Conservation (phyloP, 2,888 invertebrate species). For the Eupsilia transversa region DNA sequence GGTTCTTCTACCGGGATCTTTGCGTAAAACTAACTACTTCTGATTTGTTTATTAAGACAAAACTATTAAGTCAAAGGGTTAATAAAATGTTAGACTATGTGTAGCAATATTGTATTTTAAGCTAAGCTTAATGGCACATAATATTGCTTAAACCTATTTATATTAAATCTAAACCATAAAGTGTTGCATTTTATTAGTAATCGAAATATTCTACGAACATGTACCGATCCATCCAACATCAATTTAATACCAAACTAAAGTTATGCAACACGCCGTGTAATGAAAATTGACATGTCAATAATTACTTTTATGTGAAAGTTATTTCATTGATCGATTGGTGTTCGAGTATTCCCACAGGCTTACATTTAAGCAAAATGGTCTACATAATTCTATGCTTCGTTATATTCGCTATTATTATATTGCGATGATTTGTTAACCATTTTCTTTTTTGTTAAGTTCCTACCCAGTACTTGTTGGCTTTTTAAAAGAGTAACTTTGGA, state of each 20-base stretch:
- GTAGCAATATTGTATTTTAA: no score
- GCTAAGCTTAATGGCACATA: no score
- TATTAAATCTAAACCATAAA: no score
- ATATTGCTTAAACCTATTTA: no score
- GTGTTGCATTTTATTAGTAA: neutral
- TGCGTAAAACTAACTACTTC: no score
- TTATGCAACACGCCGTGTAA: constrained; percentile 49
- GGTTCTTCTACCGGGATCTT: no score
- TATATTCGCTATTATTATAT: neutral
- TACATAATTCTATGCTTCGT: neutral
- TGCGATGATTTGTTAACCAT: neutral
- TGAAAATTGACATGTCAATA: constrained; percentile 52
- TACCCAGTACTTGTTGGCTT: neutral
- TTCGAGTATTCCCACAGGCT: constrained; percentile 10
- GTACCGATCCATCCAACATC: constrained; percentile 22
- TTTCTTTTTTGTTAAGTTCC: neutral
- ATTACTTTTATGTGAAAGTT: constrained; percentile 50
- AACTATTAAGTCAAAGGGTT: no score
- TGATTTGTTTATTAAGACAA: no score
- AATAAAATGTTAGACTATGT: no score
- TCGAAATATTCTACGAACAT: neutral
- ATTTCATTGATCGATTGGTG: constrained; percentile 46
- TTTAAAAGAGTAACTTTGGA: neutral
- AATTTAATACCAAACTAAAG: constrained; percentile 49
- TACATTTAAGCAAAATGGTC: neutral